A percentile compares a stretch with the other conserved stretches of the same genome.
These are phyloP conservation scores for Hippocampus zosterae DNA, from an alignment of 2,113 vertebrate species.

Conservation along the genomic window DNA sequence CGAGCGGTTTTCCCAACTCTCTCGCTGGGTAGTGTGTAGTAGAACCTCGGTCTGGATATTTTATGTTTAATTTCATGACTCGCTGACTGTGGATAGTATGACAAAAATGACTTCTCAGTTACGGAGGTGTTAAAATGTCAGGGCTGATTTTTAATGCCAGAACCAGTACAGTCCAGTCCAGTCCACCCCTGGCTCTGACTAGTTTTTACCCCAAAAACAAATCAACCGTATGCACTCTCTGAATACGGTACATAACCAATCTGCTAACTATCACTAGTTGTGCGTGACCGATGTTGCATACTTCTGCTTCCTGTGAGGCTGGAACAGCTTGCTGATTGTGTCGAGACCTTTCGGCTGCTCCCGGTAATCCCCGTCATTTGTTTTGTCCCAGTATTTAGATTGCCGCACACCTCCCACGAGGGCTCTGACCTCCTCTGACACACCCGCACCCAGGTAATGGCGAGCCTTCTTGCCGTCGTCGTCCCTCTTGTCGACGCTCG, in stretches of 20 bases:
- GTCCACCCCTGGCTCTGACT: too few species aligned
- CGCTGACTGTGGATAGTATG: too few species aligned
- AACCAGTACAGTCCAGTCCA: too few species aligned
- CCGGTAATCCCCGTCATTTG: constrained; percentile 73
- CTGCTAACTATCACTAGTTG: constrained; percentile 49
- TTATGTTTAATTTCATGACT: too few species aligned
- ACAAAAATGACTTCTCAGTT: too few species aligned
- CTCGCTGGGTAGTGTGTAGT: too few species aligned
- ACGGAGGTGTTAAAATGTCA: too few species aligned
- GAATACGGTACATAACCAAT: not conserved
- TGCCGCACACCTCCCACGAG: constrained; percentile 77
- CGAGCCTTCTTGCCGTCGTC: constrained; percentile 86
- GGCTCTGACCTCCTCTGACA: constrained; percentile 65
- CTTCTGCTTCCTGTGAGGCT: constrained; percentile 78
- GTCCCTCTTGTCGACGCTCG: constrained; percentile 78
- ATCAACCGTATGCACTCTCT: not conserved
- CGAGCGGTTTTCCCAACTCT: too few species aligned
- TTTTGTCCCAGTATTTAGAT: constrained; percentile 48
- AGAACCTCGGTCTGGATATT: too few species aligned
- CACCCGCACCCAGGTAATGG: constrained; percentile 77
- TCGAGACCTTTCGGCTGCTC: constrained; percentile 80
- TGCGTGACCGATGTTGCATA: constrained; percentile 59
- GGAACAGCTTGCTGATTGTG: constrained; percentile 82
- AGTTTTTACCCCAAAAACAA: not conserved
- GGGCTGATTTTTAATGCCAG: too few species aligned